A percentile compares a stretch with the other conserved stretches of the same genome.
Conservation (phyloP, 1,140 invertebrate genomes). For the Drosophila lini region DNA sequence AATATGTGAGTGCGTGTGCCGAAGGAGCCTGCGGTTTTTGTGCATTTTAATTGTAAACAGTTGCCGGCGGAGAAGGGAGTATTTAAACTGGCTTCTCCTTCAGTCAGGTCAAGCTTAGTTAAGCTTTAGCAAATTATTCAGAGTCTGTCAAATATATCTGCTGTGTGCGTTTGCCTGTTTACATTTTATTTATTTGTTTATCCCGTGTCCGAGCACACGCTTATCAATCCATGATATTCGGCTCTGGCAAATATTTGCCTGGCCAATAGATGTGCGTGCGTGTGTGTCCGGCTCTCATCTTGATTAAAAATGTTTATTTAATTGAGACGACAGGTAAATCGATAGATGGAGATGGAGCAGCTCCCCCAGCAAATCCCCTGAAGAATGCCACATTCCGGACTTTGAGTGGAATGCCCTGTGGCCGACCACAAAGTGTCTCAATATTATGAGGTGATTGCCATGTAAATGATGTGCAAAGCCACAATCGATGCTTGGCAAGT, state of each 20-base stretch:
- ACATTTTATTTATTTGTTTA: slow-evolving; percentile 33
- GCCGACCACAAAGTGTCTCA: slow-evolving; percentile 40
- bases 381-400: background rate
- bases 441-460: slow-evolving; percentile 22
- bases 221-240: slow-evolving; percentile 12
- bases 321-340: slow-evolving; percentile 10
- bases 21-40: slow-evolving; percentile 22
- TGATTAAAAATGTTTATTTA: slow-evolving; percentile 55
- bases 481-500: slow-evolving; percentile 10
- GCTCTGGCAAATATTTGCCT: slow-evolving; percentile 29
- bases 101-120: slow-evolving; percentile 3
- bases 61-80: background rate
- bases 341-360: no score
- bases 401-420: slow-evolving; percentile 9
- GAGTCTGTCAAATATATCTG: slow-evolving; percentile 24
- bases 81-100: slow-evolving; percentile 1
- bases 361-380: background rate
- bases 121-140: slow-evolving; percentile 34
- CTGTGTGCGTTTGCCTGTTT: slow-evolving; percentile 5
- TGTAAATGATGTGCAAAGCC: slow-evolving; percentile 18
- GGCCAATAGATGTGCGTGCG: slow-evolving; percentile 3
- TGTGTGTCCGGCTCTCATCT: background rate
- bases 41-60: slow-evolving; percentile 52
- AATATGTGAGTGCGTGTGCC: background rate
- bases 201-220: slow-evolving; percentile 4